phyloP scores from a whole-genome alignment of 2,797 vertebrate genomes.

The Spinibarbus caldwelli region DNA sequence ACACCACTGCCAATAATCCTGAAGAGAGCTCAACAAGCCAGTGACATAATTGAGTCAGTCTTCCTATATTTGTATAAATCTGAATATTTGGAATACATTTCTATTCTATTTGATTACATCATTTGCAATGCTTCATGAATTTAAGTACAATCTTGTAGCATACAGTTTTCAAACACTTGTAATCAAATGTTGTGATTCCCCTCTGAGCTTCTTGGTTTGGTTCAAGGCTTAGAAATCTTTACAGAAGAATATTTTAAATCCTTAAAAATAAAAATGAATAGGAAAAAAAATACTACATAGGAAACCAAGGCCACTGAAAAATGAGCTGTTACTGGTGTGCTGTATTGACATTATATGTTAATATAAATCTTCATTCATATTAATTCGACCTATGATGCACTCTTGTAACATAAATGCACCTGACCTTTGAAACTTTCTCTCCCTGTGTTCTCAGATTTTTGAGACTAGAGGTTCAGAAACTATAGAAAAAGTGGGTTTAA shows the following conservation, averaged over 20 bases:
- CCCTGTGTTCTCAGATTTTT: no score
- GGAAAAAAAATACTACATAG: neutral
- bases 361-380: neutral
- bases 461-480: no score
- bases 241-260: neutral
- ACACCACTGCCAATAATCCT: neutral
- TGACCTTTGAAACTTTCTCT: neutral
- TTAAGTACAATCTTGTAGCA: neutral
- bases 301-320: neutral
- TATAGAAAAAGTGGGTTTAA: slow-evolving; percentile 29
- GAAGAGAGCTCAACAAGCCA: neutral
- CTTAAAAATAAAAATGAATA: neutral
- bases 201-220: neutral
- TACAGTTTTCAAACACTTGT: neutral
- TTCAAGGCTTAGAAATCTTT: slow-evolving; percentile 4
- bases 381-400: neutral
- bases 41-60: neutral
- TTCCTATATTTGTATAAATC: neutral
- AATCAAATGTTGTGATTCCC: neutral
- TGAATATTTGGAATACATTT: neutral
- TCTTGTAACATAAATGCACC: neutral
- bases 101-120: neutral
- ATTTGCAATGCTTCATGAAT: neutral
- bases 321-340: neutral
- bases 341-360: neutral